Evolutionary conservation across 2,888 invertebrate species (phyloP), one percentile per base, ranked within the genome.

Genomic region (Drosophila mulleri): DNA sequence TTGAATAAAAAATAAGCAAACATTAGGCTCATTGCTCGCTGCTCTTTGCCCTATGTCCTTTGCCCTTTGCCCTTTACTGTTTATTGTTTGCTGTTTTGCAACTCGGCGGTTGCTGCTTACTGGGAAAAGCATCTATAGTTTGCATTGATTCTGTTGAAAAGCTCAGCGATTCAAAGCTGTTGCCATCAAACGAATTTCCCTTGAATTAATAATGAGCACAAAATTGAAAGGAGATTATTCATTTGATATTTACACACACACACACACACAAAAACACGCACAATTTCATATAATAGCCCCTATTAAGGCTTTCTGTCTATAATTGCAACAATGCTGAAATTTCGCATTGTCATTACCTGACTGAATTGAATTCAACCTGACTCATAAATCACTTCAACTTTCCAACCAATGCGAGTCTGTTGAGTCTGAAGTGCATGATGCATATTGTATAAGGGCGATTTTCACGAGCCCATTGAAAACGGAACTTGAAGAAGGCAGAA

Each of bases 211-310:
- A 54, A 54, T 54, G 39, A 41, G 11, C 26, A 14, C 29, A n/a
- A 41, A 54, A 54, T 26, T 41, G 54, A 54, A 54, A 54, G 54
- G 26, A 41, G 54, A 56, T 56, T 9, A 29, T 32, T 42, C 23
- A n/a, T 5, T 44, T 32, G 20, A 16, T 32, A 57, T 44, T 44
- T 23, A 35, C 32, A 2, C 48, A 6, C n/a, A 32, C n/a, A 14
- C 5, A 29, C 29, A 35, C 4, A 32, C 16, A 7, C 47, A 9
- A 11, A 48, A 5, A 35, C 8, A 12, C 20, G 14, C 9, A 32
- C 32, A 32, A 32, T 2, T 12, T 23, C 9, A 9, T 20, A 23
- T 23, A 5, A n/a, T 53, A n/a, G 2, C 48, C 18, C 12, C n/a
- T 5, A 20, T 37, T 9, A 23, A 37, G 8, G 9, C 2, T 6